phyloP scores from a whole-genome alignment of 2,113 vertebrate genomes.

The Indicator maculatus region DNA sequence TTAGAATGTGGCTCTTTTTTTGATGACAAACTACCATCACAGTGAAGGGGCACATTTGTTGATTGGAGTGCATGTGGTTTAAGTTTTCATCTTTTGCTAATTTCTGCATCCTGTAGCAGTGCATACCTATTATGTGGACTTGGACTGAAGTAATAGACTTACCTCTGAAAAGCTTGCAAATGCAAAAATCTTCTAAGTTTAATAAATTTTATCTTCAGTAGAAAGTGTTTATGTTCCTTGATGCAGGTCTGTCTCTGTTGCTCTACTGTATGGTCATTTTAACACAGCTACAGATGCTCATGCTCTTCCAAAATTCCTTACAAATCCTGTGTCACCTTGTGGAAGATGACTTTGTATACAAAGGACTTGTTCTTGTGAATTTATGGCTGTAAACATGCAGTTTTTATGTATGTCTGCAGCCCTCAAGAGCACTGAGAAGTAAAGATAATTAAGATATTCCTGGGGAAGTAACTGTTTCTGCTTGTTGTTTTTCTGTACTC shows the following conservation, averaged over 20 bases:
- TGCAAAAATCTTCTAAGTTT: background rate
- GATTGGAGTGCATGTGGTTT: background rate
- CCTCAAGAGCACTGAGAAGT: background rate
- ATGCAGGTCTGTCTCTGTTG: background rate
- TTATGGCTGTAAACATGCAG: background rate
- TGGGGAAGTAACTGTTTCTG: background rate
- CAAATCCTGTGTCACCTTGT: background rate
- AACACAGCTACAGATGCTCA: rapidly evolving
- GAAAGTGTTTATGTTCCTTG: rapidly evolving
- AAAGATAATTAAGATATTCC: background rate
- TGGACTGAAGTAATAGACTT: background rate
- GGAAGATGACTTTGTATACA: background rate
- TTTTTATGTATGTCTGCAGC: background rate
- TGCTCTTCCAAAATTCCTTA: background rate
- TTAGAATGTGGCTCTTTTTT: background rate
- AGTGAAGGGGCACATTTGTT: background rate
- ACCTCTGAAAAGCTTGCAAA: background rate
- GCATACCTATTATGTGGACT: background rate
- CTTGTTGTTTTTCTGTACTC: background rate
- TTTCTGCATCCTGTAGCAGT: background rate
- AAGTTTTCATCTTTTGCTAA: background rate
- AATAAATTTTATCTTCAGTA: background rate
- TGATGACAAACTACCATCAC: background rate
- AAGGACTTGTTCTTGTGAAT: background rate
- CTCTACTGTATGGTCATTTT: background rate